Evolutionary conservation across 1,140 invertebrate genomes (phyloP), one percentile per base, ranked within the genome.

Genomic region (Eriosoma lanigerum): DNA sequence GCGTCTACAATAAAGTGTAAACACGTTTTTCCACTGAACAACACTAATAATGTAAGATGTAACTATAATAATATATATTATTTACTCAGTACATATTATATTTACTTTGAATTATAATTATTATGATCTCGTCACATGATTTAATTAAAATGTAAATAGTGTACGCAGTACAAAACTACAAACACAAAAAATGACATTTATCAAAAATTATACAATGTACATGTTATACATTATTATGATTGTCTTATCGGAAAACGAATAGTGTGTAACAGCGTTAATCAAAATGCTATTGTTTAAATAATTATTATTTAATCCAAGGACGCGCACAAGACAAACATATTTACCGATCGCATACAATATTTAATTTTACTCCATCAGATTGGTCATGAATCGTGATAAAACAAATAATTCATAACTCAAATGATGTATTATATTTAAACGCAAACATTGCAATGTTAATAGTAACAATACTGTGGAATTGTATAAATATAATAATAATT

Each of bases 291-390:
- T 64, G 62, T 64, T 64, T 12, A 64, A 64, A 64, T 38, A 64
- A 64, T 64, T 38, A 64, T 64, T n/a, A 64, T 64, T 64, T 64
- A 64, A 64, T 64, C 62, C 62, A 64, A 64, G 32, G 62, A 44
- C 62, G 19, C 32, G 32, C 29, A 10, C 62, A 38, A 38, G 32
- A 19, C n/a, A 38, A 38, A 38, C 62, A 38, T 64, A 38, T 64
- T 64, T 38, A 38, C 29, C 19, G 62, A 64, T 5, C 32, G 10
- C 60, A 6, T 44, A 62, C 19, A 19, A 64, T 44, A 44, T 44
- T 38, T 15, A 48, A 13, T 15, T 48, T 48, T 64, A 38, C 32
- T 64, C 32, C 3, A 29, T 38, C 32, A 64, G 10, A 64, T 64
- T 64, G 32, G 62, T 64, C n/a, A 17, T 10, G 62, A 38, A 29